These are phyloP conservation scores for Sisor rabdophorus DNA, from an alignment of 2,113 vertebrate species.

Conservation along the genomic window DNA sequence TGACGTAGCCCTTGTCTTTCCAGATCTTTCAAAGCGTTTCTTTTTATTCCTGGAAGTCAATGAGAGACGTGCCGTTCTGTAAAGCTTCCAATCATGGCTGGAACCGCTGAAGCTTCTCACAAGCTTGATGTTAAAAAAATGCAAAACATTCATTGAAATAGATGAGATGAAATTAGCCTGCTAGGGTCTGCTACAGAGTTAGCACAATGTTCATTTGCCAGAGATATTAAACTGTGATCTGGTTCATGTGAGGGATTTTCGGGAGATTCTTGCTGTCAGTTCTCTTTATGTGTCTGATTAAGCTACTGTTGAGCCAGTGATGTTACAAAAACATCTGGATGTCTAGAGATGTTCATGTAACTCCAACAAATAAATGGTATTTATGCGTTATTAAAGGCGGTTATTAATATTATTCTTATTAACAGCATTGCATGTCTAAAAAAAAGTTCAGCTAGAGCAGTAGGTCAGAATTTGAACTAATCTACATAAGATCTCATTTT, in stretches of 20 bases:
- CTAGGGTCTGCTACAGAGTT: conserved; percentile 7
- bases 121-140: conserved; percentile 9
- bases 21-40: not conserved
- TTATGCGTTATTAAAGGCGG: too few species aligned
- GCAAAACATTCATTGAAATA: conserved; percentile 11
- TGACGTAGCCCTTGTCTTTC: conserved; percentile 16
- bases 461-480: too few species aligned
- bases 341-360: not conserved
- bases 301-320: not conserved
- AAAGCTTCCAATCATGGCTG: not conserved
- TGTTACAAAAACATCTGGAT: not conserved
- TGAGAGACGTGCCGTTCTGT: not conserved
- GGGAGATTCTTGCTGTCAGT: not conserved
- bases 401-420: too few species aligned
- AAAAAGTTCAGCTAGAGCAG: too few species aligned
- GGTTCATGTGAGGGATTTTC: not conserved
- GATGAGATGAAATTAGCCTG: not conserved
- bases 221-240: not conserved
- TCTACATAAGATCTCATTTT: too few species aligned
- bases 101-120: not conserved
- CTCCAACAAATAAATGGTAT: not conserved
- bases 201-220: not conserved
- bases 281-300: not conserved
- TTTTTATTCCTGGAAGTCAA: conserved; percentile 4
- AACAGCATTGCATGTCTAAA: too few species aligned